Evolutionary conservation across 2,888 invertebrate genomes (phyloP).

Genomic region (Latrodectus elegans): DNA sequence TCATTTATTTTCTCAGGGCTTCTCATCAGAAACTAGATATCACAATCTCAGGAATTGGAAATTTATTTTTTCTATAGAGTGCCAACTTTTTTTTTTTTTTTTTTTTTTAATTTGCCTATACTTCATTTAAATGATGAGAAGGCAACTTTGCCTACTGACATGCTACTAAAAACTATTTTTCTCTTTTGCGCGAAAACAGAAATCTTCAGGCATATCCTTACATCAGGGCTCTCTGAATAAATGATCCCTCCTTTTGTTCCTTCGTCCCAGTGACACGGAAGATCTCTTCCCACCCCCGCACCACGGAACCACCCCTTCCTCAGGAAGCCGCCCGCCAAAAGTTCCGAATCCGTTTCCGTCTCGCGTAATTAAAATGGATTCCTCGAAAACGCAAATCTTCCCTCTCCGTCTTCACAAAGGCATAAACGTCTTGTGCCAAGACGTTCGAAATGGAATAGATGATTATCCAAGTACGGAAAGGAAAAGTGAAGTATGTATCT

Average conservation of each 20-base stretch:
- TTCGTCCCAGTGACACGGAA: not conserved
- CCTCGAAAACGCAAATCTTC: not conserved
- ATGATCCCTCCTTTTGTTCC: slow-evolving; percentile 2
- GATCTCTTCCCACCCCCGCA: not conserved
- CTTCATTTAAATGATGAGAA: too few species aligned
- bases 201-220: not conserved
- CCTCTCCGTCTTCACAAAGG: not conserved
- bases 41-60: too few species aligned
- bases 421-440: not conserved
- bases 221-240: not conserved
- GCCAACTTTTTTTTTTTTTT: too few species aligned
- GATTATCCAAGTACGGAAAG: not conserved
- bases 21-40: too few species aligned
- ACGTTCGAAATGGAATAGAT: not conserved
- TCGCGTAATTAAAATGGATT: slow-evolving; percentile 6
- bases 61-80: too few species aligned
- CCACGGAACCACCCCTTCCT: not conserved
- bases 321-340: not conserved
- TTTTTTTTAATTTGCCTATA: too few species aligned
- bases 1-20: too few species aligned
- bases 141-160: too few species aligned
- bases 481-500: too few species aligned
- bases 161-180: too few species aligned
- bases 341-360: not conserved
- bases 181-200: too few species aligned